Evolutionary conservation across 2,888 invertebrate species (phyloP).

Genomic region (Hyppa rectilinea): DNA sequence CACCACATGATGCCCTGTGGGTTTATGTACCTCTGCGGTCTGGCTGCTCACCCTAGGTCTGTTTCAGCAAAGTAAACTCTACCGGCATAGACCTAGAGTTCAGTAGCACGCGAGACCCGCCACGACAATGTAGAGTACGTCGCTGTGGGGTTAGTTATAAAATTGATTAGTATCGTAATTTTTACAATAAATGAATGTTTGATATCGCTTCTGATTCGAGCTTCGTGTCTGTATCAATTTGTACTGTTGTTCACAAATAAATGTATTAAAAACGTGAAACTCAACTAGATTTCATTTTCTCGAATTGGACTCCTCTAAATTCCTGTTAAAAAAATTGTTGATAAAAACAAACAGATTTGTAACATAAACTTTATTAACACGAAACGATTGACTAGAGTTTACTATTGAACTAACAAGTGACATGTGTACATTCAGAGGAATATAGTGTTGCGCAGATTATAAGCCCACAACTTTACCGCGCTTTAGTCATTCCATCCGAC

Average conservation of each 20-base stretch:
- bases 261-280: constrained; percentile 16
- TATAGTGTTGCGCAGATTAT: constrained; percentile 1
- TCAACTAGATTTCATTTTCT: not conserved
- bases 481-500: not conserved
- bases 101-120: no score
- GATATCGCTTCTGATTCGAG: constrained; percentile 36
- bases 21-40: no score
- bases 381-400: constrained; percentile 50
- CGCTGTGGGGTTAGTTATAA: no score
- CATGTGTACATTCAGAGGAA: constrained; percentile 16
- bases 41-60: no score
- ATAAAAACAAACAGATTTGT: constrained; percentile 17
- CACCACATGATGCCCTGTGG: no score
- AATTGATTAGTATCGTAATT: not conserved
- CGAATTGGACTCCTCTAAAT: not conserved
- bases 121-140: no score
- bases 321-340: not conserved
- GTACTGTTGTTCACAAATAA: constrained; percentile 49
- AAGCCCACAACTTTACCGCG: not conserved
- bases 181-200: constrained; percentile 2
- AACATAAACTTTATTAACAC: constrained; percentile 63
- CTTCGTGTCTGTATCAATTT: constrained; percentile 63
- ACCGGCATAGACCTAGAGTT: no score
- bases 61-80: no score
- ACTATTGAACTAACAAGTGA: constrained; percentile 22